Evolutionary conservation across 2,888 invertebrate species (phyloP).

Genomic region (Perizoma flavofasciatum): DNA sequence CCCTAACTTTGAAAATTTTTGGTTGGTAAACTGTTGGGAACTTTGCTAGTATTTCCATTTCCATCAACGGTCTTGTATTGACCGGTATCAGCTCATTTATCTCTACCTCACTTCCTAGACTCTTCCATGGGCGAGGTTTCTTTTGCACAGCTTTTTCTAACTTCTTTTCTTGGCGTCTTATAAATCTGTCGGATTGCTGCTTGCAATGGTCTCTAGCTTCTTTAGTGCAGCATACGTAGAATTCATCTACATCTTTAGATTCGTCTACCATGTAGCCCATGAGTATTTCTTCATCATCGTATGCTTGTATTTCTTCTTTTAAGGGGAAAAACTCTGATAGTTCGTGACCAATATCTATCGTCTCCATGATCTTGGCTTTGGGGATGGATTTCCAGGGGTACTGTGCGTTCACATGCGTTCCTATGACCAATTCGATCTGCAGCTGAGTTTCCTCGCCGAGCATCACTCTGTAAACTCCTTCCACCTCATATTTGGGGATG

Average conservation of each 20-base stretch:
- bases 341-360: slow-evolving; percentile 83
- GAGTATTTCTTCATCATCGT: slow-evolving; percentile 74
- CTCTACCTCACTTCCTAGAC: slow-evolving; percentile 86
- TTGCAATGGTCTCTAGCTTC: slow-evolving; percentile 82
- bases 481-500: slow-evolving; percentile 78
- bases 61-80: slow-evolving; percentile 83
- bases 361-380: slow-evolving; percentile 85
- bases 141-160: slow-evolving; percentile 84
- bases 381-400: slow-evolving; percentile 88
- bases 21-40: slow-evolving; percentile 81
- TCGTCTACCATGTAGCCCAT: slow-evolving; percentile 88
- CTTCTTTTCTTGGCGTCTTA: slow-evolving; percentile 83
- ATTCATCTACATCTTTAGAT: slow-evolving; percentile 85
- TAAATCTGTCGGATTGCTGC: slow-evolving; percentile 75
- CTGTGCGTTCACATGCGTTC: slow-evolving; percentile 87
- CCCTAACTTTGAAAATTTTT: slow-evolving; percentile 79
- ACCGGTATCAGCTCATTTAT: slow-evolving; percentile 81
- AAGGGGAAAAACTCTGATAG: slow-evolving; percentile 71
- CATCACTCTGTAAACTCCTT: slow-evolving; percentile 81
- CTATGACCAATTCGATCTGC: slow-evolving; percentile 86
- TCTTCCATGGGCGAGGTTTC: slow-evolving; percentile 82
- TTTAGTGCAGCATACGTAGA: slow-evolving; percentile 86
- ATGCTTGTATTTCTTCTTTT: slow-evolving; percentile 64
- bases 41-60: slow-evolving; percentile 87
- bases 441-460: slow-evolving; percentile 84